phyloP scores from a whole-genome alignment of 2,888 invertebrate genomes.

The Lithophane semibrunnea region DNA sequence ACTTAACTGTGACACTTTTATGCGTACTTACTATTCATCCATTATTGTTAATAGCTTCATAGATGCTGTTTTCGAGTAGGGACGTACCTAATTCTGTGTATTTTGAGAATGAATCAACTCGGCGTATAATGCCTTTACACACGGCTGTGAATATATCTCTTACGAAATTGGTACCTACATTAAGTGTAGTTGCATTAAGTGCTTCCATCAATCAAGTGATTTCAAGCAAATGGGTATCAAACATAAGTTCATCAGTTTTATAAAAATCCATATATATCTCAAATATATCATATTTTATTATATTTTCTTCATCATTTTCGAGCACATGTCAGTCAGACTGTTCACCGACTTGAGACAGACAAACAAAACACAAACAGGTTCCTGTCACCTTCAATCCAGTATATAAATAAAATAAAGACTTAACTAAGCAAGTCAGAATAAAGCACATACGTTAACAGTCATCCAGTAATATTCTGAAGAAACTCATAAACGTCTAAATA shows the following conservation, averaged over 20 bases:
- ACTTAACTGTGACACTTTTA: constrained; percentile 81
- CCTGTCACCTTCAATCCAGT: constrained; percentile 25
- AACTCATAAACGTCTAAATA: constrained; percentile 79
- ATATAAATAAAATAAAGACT: constrained; percentile 53
- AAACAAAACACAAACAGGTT: constrained; percentile 39
- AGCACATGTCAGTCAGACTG: background rate
- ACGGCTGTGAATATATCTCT: constrained; percentile 45
- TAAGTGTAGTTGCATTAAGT: constrained; percentile 33
- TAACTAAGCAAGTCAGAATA: constrained; percentile 45
- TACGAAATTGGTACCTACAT: constrained; percentile 15
- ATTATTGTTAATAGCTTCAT: constrained; percentile 84
- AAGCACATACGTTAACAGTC: constrained; percentile 46
- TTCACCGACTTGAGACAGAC: background rate
- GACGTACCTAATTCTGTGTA: constrained; percentile 68
- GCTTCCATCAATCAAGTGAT: constrained; percentile 47
- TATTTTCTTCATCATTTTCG: background rate
- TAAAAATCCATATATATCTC: background rate
- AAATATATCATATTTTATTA: background rate
- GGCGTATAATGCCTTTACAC: constrained; percentile 41
- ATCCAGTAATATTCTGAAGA: constrained; percentile 64
- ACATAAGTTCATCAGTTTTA: constrained; percentile 17
- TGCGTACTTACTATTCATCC: constrained; percentile 75
- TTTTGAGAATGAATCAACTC: constrained; percentile 62
- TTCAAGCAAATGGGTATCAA: constrained; percentile 1
- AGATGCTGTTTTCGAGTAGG: constrained; percentile 79